Base-by-base conservation (phyloP, 1,140 invertebrate species). In the Alviniconcha marisindica region DNA sequence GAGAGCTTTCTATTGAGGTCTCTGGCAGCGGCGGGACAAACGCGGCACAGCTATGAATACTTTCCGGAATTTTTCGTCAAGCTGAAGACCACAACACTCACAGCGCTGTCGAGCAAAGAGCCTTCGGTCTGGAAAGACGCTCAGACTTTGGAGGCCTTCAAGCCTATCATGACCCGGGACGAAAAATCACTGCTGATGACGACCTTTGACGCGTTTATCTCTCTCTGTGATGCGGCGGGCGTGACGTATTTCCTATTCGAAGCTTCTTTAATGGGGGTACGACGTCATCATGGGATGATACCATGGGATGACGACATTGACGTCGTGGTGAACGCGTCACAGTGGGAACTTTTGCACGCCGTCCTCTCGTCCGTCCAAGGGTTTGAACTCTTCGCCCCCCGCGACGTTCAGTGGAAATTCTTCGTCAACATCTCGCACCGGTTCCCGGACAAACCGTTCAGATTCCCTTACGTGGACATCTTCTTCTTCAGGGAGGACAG, bases 221-320 rank as follows among this genome's bases (percentile, higher is more conserved):
- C 76, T 21, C 80, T 84, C 15, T 85, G 88, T 60, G 48, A 85
- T n/a, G 31, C 76, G 56, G 77, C 82, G 24, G 85, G 87, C 33
- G 31, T 91, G 69, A 88, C 85, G 21, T 91, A 87, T 60, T 86
- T 90, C 66, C 81, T 91, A 38, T 85, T 88, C 48, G 86, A 89
- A 12, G 91, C 90, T 1, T 90, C 86, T 1, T 77, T 90, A 31
- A 82, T 91, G 77, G 91, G 91, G 24, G 82, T 87, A 12, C 83
- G 86, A 73, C 86, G 90, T 18, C 89, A 91, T 77, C 87, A 87
- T 66, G 89, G 86, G 15, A 31, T 88, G 7, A 88, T 91, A 36
- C 91, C 91, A 2, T 91, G 91, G 91, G 91, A 91, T 84, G 91
- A 91, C 78, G 91, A 91, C 80, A 84, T 90, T n/a, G 91, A 91